Base-by-base conservation (phyloP, 1,140 invertebrate genomes). In the Ips typographus region DNA sequence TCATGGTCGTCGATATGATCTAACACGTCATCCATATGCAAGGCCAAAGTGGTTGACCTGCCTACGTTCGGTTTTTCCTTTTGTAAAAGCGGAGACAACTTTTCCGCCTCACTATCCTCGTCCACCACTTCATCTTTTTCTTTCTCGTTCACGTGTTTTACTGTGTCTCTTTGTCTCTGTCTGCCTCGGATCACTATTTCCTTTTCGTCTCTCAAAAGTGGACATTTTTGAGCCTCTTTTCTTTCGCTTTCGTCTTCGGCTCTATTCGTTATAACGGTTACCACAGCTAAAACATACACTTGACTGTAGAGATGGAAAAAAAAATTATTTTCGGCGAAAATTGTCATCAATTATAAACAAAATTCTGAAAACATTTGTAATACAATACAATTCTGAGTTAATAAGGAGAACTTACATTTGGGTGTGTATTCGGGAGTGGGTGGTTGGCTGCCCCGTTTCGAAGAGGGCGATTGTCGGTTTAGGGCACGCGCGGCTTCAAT, bases 41-140 rank as follows among this genome's bases (percentile, higher is more conserved):
- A 74, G 36, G 78, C 77, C 39, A 79, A 70, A 73, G 72, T 73
- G 49, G 68, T 76, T 37, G 49, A 61, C 41, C 65, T 57, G 3
- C 64, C 70, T 57, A 66, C 49, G 57, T 59, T 69, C 68, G 67
- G 68, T 57, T 65, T 77, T 69, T 73, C 77, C 40, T 70, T 70
- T 57, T 80, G 75, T 3, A 93, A 82, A 2, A 93, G 79, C 3
- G 91, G 91, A 42, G 91, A 93, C 37, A 92, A 79, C 75, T 92
- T 88, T 78, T 93, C 91, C 39, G 88, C 89, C 79, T 93, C 91
- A 74, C 91, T 93, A 75, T 93, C 91, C 73, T 90, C 89, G 77
- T 91, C 90, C 75, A 85, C 84, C 75, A 85, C 84, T 73, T 84
- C 84, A 66, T 85, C 85, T 65, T 82, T 79, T 40, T 82, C 80